Percentiles rank a stretch among this genome's conserved stretches.
Evolutionary conservation across 2,797 vertebrate species (phyloP).

Genomic region (Meriones psammophilus): DNA sequence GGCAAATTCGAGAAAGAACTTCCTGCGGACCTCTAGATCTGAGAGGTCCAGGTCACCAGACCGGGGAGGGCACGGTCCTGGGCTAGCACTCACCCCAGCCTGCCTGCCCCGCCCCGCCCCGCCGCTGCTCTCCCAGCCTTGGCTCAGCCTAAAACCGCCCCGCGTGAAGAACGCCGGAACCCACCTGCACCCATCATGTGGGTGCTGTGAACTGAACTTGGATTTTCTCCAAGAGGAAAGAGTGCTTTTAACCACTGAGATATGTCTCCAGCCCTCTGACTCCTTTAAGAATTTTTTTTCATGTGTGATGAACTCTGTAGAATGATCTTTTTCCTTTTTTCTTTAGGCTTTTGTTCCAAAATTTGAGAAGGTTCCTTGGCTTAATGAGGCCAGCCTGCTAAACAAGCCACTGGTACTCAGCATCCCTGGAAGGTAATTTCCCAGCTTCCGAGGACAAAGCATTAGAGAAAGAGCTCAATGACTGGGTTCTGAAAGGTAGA

Average conservation of each 20-base stretch:
- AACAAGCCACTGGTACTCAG: slow-evolving; percentile 81
- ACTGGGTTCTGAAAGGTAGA: neutral
- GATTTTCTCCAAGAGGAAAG: neutral
- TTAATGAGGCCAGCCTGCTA: slow-evolving; percentile 57
- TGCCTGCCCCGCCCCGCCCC: neutral
- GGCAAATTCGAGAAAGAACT: neutral
- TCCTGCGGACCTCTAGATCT: neutral
- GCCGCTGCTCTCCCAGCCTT: neutral
- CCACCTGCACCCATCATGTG: slow-evolving; percentile 25
- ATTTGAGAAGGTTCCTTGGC: slow-evolving; percentile 78
- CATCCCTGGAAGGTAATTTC: slow-evolving; percentile 79
- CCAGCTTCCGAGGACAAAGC: neutral
- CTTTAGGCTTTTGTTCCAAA: slow-evolving; percentile 76
- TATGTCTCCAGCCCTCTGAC: neutral
- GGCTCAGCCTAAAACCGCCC: neutral
- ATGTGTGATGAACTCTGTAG: neutral
- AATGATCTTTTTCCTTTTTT: slow-evolving; percentile 46
- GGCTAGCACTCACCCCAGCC: neutral
- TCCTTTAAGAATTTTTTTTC: neutral
- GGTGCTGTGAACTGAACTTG: neutral
- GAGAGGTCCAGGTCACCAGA: neutral
- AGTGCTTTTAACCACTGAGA: neutral
- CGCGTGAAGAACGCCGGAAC: neutral
- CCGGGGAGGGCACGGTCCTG: rapidly evolving
- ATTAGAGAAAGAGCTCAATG: neutral